Conservation (phyloP, 2,888 invertebrate genomes). For the Chrysolina haemoptera region DNA sequence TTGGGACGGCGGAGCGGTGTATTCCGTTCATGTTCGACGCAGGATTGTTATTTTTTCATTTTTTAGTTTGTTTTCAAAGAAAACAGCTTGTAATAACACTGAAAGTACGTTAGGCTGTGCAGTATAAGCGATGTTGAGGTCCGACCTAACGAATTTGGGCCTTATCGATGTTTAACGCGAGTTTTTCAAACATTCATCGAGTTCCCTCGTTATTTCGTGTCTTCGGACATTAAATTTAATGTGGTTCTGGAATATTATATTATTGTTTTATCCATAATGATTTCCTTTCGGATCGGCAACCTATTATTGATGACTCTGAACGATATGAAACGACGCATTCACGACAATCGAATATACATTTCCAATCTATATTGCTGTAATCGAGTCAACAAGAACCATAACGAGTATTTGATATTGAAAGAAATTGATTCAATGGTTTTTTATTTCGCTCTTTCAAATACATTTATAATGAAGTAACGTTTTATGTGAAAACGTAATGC, state of each 20-base stretch:
- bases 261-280: constrained; percentile 13
- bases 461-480: too few species aligned
- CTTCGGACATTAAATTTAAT: constrained; percentile 26
- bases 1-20: constrained; percentile 49
- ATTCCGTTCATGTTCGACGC: constrained; percentile 55
- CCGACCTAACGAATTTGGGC: constrained; percentile 45
- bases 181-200: constrained; percentile 45
- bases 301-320: constrained; percentile 10
- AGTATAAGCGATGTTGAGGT: constrained; percentile 13
- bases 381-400: not conserved
- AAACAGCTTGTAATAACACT: constrained; percentile 64
- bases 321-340: not conserved
- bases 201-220: constrained; percentile 12
- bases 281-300: not conserved
- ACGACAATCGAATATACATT: not conserved
- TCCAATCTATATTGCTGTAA: not conserved
- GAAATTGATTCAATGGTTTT: not conserved
- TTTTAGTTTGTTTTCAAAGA: constrained; percentile 67
- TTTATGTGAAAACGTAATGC: too few species aligned
- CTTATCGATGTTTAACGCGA: constrained; percentile 42
- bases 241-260: not conserved
- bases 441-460: not conserved
- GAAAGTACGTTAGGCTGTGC: constrained; percentile 49
- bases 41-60: constrained; percentile 67
- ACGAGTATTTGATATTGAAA: not conserved